Conservation (phyloP, 2,113 vertebrate genomes). For the Microcebus lehilahytsara region DNA sequence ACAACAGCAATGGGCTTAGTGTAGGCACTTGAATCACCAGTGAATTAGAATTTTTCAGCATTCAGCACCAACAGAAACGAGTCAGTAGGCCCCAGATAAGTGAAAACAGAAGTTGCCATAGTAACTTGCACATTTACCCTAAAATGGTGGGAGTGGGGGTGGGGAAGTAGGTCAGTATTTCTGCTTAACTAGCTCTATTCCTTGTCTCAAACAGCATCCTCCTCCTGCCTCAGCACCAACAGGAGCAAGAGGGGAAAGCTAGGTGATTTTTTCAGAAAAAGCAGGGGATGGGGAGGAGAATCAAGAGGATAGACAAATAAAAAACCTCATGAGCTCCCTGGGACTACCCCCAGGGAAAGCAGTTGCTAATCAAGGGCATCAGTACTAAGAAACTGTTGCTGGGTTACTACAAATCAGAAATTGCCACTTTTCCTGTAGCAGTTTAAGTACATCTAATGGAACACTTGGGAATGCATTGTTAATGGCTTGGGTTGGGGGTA, state of each 20-base stretch:
- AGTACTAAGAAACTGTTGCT: constrained; percentile 69
- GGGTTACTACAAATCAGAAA: constrained; percentile 59
- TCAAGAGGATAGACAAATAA: not conserved
- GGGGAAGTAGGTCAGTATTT: constrained; percentile 86
- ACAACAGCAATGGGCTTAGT: constrained; percentile 40
- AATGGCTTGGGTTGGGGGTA: constrained; percentile 2
- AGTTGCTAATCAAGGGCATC: not conserved
- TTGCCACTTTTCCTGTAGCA: not conserved
- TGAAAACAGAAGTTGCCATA: constrained; percentile 86
- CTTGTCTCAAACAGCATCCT: constrained; percentile 35
- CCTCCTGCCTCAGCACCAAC: not conserved
- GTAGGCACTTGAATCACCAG: constrained; percentile 69
- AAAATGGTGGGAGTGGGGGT: constrained; percentile 67
- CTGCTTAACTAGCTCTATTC: constrained; percentile 82
- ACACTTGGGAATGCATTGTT: constrained; percentile 68
- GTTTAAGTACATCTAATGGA: constrained; percentile 59
- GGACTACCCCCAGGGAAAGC: constrained; percentile 28
- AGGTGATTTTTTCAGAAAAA: constrained; percentile 20
- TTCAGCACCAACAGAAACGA: constrained; percentile 75
- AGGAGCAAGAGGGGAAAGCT: not conserved
- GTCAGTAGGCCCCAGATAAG: constrained; percentile 77
- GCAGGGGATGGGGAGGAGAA: not conserved
- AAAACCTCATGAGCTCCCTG: not conserved
- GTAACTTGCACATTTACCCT: constrained; percentile 83
- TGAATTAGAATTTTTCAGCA: constrained; percentile 72